Percentiles rank a stretch among this genome's conserved stretches.
Conservation (phyloP, 2,888 invertebrate species). For the Melanostoma scalare region DNA sequence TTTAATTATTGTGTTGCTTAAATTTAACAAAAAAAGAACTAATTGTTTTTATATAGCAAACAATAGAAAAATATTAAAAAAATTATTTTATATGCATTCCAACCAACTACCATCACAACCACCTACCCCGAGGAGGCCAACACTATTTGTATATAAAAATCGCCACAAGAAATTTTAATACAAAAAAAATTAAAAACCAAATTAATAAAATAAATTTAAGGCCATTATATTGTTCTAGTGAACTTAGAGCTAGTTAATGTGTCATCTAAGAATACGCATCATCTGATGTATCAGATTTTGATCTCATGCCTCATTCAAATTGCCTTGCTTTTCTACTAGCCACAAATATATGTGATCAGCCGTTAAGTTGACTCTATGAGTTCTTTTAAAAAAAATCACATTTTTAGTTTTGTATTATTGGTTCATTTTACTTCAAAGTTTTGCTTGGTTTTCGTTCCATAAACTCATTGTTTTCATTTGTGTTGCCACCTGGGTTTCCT, state of each 20-base stretch:
- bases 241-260: constrained; percentile 65
- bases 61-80: constrained; percentile 45
- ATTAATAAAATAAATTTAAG: constrained; percentile 24
- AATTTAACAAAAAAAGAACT: constrained; percentile 15
- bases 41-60: constrained; percentile 51
- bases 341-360: constrained; percentile 50
- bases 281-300: constrained; percentile 35
- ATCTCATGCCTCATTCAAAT: constrained; percentile 63
- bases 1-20: constrained; percentile 22
- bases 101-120: constrained; percentile 69
- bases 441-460: constrained; percentile 63
- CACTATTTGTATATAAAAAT: constrained; percentile 59
- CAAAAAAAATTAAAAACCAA: constrained; percentile 18
- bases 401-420: constrained; percentile 36
- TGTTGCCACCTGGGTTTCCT: constrained; percentile 54
- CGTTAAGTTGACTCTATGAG: constrained; percentile 63
- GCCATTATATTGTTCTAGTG: constrained; percentile 48
- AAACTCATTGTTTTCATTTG: constrained; percentile 50
- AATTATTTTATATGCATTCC: constrained; percentile 71
- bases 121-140: constrained; percentile 66
- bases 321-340: constrained; percentile 66
- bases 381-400: constrained; percentile 10
- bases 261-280: constrained; percentile 52
- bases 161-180: constrained; percentile 26
- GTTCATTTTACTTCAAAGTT: constrained; percentile 48